phyloP scores from a whole-genome alignment of 2,797 vertebrate genomes.

The Rhinatrema bivittatum region DNA sequence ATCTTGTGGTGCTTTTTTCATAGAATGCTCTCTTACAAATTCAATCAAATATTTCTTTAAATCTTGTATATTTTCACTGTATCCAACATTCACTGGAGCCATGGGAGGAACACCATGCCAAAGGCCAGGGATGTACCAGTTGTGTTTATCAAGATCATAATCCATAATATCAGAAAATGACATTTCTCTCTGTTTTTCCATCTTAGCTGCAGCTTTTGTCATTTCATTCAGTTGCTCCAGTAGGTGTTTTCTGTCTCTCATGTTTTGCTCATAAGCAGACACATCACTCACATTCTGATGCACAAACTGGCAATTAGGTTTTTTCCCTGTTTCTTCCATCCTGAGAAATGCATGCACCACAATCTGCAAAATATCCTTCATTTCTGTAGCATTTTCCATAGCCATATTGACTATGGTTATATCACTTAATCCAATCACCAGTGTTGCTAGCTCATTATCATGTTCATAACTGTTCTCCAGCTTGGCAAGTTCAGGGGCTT shows the following conservation, averaged over 20 bases:
- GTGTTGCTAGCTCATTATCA: constrained; percentile 46
- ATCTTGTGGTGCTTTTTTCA: constrained; percentile 31
- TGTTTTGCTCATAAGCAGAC: constrained; percentile 16
- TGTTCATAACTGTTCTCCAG: constrained; percentile 35
- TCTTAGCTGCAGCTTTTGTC: constrained; percentile 17
- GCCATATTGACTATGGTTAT: constrained; percentile 44
- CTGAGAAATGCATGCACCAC: constrained; percentile 44
- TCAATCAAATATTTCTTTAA: constrained; percentile 59
- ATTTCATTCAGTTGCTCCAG: constrained; percentile 24
- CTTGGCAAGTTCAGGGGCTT: constrained; percentile 22
- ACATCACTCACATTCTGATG: constrained; percentile 31
- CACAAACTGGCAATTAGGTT: constrained; percentile 47
- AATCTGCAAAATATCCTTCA: constrained; percentile 35
- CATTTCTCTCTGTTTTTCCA: constrained; percentile 28
- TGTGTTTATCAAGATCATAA: constrained; percentile 30
- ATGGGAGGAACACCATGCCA: constrained; percentile 52
- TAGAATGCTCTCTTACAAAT: constrained; percentile 44
- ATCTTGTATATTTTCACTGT: constrained; percentile 55
- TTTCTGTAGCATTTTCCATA: constrained; percentile 26
- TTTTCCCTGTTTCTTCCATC: constrained; percentile 30
- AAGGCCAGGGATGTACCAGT: constrained; percentile 52
- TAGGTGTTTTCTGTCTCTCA: constrained; percentile 26
- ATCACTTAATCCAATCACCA: constrained; percentile 52
- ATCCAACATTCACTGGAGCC: constrained; percentile 50
- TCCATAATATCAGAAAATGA: constrained; percentile 41